These are phyloP conservation scores for Eupeodes latifasciatus DNA, from an alignment of 2,888 invertebrate species.

Conservation along the genomic window DNA sequence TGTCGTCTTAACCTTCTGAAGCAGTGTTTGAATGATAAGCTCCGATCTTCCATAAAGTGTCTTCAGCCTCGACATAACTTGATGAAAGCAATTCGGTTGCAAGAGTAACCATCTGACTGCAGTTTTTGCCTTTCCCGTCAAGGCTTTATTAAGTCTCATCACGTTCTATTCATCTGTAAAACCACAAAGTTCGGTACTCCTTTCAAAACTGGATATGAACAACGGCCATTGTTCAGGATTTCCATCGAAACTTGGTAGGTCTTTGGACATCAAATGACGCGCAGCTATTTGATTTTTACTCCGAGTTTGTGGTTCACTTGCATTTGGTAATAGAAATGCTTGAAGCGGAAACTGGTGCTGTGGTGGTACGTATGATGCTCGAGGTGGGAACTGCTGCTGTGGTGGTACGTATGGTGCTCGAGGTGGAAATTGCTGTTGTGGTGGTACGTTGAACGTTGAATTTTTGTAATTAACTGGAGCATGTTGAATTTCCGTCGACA, in stretches of 20 bases:
- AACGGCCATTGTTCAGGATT: slow-evolving; percentile 6
- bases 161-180: too few relatives aligned
- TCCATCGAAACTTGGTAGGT: neutral
- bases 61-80: slow-evolving; percentile 4
- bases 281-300: slow-evolving; percentile 16
- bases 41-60: slow-evolving; percentile 10
- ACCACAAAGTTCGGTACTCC: too few relatives aligned
- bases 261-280: slow-evolving; percentile 7
- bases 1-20: slow-evolving; percentile 1
- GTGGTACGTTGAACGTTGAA: neutral
- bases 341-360: neutral
- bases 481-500: neutral
- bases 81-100: neutral
- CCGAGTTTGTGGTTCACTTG: neutral
- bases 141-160: too few relatives aligned
- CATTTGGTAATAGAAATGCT: neutral
- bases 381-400: neutral
- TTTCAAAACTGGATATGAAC: too few relatives aligned
- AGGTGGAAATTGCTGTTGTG: neutral
- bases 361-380: neutral
- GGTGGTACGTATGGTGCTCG: slow-evolving; percentile 1
- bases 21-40: neutral
- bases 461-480: neutral
- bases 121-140: too few relatives aligned
- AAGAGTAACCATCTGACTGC: slow-evolving; percentile 1